These are phyloP conservation scores for Babyrousa celebensis DNA, from an alignment of 2,797 vertebrate species.

Conservation along the genomic window DNA sequence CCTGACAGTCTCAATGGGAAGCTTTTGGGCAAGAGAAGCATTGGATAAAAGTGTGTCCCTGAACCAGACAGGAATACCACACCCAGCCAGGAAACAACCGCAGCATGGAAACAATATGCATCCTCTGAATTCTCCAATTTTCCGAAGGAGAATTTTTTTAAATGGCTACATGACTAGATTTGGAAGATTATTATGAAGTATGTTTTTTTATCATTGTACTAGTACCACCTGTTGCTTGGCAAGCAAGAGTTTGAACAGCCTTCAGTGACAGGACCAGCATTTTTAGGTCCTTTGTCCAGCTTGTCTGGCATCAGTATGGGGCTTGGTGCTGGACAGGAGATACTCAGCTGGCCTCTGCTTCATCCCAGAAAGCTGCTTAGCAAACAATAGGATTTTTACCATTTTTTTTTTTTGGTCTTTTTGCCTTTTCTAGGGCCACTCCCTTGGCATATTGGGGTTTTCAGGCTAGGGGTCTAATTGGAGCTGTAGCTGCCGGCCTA, in stretches of 20 bases:
- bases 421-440: too few species aligned
- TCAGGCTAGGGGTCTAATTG: too few species aligned
- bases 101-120: not conserved
- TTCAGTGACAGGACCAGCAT: conserved; percentile 55
- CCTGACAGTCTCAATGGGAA: not conserved
- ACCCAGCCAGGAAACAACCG: not conserved
- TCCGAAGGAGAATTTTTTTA: conserved; percentile 26
- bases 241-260: conserved; percentile 70
- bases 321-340: not conserved
- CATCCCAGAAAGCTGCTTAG: not conserved
- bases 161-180: conserved; percentile 65
- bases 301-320: not conserved
- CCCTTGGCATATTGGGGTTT: too few species aligned
- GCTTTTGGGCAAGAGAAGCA: not conserved
- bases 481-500: too few species aligned
- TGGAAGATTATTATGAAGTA: conserved; percentile 66
- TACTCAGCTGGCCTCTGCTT: not conserved
- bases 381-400: not conserved
- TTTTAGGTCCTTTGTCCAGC: not conserved
- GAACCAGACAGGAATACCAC: not conserved
- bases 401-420: not conserved
- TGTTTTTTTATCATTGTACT: conserved; percentile 67
- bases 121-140: conserved; percentile 31
- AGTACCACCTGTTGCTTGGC: conserved; percentile 71
- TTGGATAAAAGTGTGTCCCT: not conserved